phyloP scores from a whole-genome alignment of 2,113 vertebrate species.

The Bos javanicus region DNA sequence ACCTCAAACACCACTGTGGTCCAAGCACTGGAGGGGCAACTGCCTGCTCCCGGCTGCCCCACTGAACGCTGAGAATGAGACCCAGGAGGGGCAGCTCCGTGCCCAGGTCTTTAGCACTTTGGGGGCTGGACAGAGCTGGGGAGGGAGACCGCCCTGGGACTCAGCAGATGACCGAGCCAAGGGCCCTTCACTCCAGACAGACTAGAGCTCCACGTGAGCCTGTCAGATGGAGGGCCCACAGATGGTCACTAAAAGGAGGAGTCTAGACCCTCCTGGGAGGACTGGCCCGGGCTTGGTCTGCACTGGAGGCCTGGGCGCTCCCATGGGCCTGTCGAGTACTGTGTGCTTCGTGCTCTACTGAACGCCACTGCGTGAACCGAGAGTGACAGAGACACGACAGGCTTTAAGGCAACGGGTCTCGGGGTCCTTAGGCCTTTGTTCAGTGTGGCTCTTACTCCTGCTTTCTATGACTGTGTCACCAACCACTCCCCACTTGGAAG shows the following conservation, averaged over 20 bases:
- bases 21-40: not conserved
- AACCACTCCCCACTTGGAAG: not conserved
- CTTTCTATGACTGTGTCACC: not conserved
- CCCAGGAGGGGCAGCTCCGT: not conserved
- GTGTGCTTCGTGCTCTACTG: fast-evolving
- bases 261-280: not conserved
- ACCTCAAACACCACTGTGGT: fast-evolving
- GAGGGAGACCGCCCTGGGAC: not conserved
- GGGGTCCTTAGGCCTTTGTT: not conserved
- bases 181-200: not conserved
- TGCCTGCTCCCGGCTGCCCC: not conserved
- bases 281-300: not conserved
- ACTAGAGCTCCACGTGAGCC: not conserved
- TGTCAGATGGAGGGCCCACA: too few relatives aligned
- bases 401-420: fast-evolving
- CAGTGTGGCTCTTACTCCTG: not conserved
- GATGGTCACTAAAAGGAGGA: not conserved
- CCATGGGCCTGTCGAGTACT: not conserved
- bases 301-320: too few relatives aligned
- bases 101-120: not conserved
- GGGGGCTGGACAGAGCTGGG: not conserved
- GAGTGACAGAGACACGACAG: fast-evolving
- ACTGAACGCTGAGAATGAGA: not conserved
- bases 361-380: fast-evolving
- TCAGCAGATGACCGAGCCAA: not conserved